Evolutionary conservation across 2,888 invertebrate species (phyloP), one percentile per base, ranked within the genome.

Genomic region (Eurytoma californica): DNA sequence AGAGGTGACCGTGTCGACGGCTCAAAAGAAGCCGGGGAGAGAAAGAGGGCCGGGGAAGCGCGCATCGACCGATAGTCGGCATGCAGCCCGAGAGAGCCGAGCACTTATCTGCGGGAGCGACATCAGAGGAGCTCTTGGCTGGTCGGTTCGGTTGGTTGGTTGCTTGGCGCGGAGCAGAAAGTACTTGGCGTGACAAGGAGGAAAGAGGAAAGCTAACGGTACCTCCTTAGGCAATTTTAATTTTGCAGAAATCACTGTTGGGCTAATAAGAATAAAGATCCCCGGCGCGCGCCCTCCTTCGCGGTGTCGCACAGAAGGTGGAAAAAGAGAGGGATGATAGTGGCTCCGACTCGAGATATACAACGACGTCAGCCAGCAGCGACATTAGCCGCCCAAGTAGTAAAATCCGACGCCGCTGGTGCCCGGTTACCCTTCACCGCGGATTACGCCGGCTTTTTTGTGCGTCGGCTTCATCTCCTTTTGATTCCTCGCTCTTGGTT

Each of bases 171-270:
- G 86, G 88, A 87, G 83, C 83, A 87, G 86, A 86, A 85, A 87
- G 86, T 84, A 87, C 86, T 85, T 84, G 82, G 83, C 82, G 49
- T 57, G 74, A 39, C 51, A 63, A 14, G 49, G 84, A 55, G 83
- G 84, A 85, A 18, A 82, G 84, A 83, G 85, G 84, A 81, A 85
- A 83, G 85, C 88, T n/a, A 86, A 87, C 88, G 89, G 89, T 89
- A 89, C 87, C 87, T 88, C 89, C 89, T 89, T 88, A 86, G 89
- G 89, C 89, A 88, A 88, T 90, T 90, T 90, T 90, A 90, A 89
- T 90, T 89, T 88, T 88, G 84, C 88, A 87, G 87, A 87, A 89
- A 89, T 89, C 88, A 88, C 87, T 87, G 88, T 86, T 88, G 87
- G 87, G 86, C 88, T 89, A 89, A 89, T 89, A 88, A 88, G 87